Conservation (phyloP, 2,888 invertebrate species). For the Abrostola tripartita region DNA sequence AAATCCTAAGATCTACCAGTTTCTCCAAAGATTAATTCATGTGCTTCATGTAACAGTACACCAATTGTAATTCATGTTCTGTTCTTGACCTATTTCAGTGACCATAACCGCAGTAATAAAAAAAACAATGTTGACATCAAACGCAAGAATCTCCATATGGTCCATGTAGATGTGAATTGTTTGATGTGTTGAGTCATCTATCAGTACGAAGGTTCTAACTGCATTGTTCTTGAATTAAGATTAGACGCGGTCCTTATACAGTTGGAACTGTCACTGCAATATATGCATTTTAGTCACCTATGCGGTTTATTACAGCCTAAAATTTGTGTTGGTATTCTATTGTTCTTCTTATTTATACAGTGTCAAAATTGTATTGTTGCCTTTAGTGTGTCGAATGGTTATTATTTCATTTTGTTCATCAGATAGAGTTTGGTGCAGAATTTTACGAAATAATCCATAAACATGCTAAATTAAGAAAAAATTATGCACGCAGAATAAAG, state of each 20-base stretch:
- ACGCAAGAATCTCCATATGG: conserved; percentile 57
- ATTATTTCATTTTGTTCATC: not conserved
- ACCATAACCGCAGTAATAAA: conserved; percentile 24
- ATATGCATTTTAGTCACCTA: conserved; percentile 36
- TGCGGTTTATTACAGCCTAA: conserved; percentile 17
- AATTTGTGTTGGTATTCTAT: conserved; percentile 11
- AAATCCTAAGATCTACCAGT: no score
- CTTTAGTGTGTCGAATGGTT: not conserved
- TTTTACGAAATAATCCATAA: not conserved
- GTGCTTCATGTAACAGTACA: no score
- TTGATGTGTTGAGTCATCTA: conserved; percentile 54
- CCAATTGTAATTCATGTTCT: not conserved
- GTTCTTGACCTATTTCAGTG: conserved; percentile 16
- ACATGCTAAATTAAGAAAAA: not conserved
- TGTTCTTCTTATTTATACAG: conserved; percentile 35
- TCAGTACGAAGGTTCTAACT: conserved; percentile 63
- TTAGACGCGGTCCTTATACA: conserved; percentile 55
- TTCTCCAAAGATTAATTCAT: no score
- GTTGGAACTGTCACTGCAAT: conserved; percentile 34
- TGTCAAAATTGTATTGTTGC: no score
- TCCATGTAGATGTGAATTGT: conserved; percentile 57
- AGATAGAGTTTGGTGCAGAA: not conserved
- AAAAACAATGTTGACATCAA: conserved; percentile 55
- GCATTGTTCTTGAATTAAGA: conserved; percentile 73
- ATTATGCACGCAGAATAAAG: not conserved